Evolutionary conservation across 2,797 vertebrate species (phyloP).

Genomic region (Pteronotus mesoamericanus): DNA sequence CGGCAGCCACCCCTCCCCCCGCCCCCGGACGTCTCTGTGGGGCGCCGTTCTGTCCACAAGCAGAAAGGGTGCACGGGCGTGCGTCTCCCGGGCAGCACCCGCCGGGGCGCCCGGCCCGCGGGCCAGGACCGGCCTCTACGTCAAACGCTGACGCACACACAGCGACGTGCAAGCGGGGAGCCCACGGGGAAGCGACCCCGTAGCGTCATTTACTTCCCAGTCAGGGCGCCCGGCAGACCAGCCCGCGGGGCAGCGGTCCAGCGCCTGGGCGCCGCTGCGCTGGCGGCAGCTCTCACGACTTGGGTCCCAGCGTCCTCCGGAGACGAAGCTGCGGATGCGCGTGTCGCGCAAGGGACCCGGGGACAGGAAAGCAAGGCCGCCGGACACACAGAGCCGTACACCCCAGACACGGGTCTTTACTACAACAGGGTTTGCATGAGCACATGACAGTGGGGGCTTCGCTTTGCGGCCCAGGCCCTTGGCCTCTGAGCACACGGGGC

Average conservation of each 20-base stretch:
- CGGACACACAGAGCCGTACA: not conserved
- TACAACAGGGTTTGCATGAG: not conserved
- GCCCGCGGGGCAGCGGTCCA: not conserved
- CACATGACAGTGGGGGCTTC: not conserved
- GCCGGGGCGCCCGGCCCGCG: not conserved
- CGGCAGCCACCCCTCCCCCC: not conserved
- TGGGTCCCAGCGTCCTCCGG: not conserved
- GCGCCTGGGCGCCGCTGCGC: too few species aligned
- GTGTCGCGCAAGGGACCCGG: not conserved
- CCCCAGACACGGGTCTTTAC: not conserved
- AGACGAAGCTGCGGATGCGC: not conserved
- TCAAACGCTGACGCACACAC: not conserved
- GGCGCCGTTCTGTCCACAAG: constrained; percentile 58
- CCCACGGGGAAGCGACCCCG: constrained; percentile 40
- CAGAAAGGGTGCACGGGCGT: not conserved
- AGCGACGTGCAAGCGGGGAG: not conserved
- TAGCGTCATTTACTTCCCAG: constrained; percentile 70
- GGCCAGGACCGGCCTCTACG: not conserved
- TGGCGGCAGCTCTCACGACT: not conserved
- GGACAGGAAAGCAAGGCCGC: not conserved
- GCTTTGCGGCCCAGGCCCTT: not conserved
- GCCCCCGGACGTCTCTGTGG: not conserved
- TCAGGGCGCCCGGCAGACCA: not conserved
- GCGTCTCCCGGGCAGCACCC: not conserved
- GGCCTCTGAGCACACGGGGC: not conserved